Base-by-base conservation (phyloP, 2,797 vertebrate genomes). In the Synaphobranchus kaupii region DNA sequence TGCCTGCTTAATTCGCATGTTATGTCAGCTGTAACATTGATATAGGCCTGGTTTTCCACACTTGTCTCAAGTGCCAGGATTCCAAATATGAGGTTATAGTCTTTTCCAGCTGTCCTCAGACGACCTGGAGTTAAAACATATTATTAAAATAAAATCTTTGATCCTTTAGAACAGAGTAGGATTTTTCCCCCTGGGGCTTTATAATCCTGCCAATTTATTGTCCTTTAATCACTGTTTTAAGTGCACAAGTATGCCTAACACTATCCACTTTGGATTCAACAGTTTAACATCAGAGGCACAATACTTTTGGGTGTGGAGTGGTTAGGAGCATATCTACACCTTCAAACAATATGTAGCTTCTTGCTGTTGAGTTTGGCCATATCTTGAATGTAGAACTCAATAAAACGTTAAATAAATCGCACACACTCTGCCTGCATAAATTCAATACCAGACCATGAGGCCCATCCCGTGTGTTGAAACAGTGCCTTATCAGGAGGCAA, bases 121-220 rank as follows among this genome's bases (percentile, higher is more conserved):
- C 28, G 82, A 83, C 82, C 82, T 54, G 31, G 82, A 28, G n/a
- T 48, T 47, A 50, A 20, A 12, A n/a, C 25, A 50, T 81, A 50
- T 48, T 10, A 50, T 80, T 76, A 17, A 83, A 83, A 83, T 13
- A 9, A 52, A 54, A 54, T 48, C 73, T 81, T 83, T 56, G 82
- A 56, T 83, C 28, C 52, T 83, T 31, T 56, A n/a, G 48, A 82
- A 50, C 7, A 12, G 34, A 22, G 15, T 13, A 4, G 10, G 48
- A 52, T 22, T 4, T 9, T 44, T 0, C 44, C 4, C 15, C 17
- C 15, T 8, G 39, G 15, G 47, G 78, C 8, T 50, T 81, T 22
- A 20, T 22, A 81, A 50, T 50, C 6, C 76, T 48, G 76, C 20
- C 44, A 9, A n/a, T 78, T 78, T 78, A 47, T 47, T 80, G 20